phyloP scores from a whole-genome alignment of 1,140 invertebrate genomes.

The Homalodisca vitripennis region DNA sequence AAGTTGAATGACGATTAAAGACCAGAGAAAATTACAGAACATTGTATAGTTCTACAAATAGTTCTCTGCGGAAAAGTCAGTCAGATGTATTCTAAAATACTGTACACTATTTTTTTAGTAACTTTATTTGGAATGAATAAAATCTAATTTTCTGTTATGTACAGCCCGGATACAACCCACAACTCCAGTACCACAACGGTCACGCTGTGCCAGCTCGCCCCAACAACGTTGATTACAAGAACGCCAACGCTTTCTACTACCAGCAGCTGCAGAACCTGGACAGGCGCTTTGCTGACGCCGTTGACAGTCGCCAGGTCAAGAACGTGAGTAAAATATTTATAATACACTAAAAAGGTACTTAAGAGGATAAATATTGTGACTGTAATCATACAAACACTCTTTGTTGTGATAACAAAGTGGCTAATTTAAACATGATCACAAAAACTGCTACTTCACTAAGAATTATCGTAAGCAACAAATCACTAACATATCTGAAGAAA shows the following conservation, averaged over 20 bases:
- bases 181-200: constrained; percentile 34
- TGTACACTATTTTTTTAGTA: too few relatives aligned
- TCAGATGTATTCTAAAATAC: not conserved
- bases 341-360: not conserved
- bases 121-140: too few relatives aligned
- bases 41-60: not conserved
- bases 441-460: not conserved
- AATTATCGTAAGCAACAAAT: too few relatives aligned
- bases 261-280: constrained; percentile 21
- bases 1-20: not conserved
- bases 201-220: constrained; percentile 32
- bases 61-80: not conserved
- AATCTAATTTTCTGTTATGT: constrained; percentile 2
- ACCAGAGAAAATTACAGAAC: not conserved
- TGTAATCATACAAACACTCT: not conserved
- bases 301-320: constrained; percentile 6
- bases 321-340: not conserved
- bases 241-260: constrained; percentile 26
- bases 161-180: constrained; percentile 36
- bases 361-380: not conserved
- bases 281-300: constrained; percentile 26
- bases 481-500: too few relatives aligned
- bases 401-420: not conserved
- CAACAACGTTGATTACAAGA: constrained; percentile 19
- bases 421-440: not conserved